These are phyloP conservation scores for Lampris megalopsis DNA, from an alignment of 2,113 vertebrate genomes.

Conservation along the genomic window DNA sequence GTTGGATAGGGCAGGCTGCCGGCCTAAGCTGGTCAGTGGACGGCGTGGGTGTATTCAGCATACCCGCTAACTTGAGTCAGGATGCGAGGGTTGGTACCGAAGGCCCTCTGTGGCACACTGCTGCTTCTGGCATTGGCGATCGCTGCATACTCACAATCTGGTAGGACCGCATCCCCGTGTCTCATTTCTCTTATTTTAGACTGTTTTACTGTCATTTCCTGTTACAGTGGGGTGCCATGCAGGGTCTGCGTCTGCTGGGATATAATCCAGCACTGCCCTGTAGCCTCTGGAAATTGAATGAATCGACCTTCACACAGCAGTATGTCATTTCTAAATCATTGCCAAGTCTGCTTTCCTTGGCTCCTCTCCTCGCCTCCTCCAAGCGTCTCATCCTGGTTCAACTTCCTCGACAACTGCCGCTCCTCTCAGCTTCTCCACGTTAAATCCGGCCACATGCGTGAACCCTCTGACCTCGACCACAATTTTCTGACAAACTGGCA, in stretches of 20 bases:
- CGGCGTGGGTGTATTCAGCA: constrained; percentile 16
- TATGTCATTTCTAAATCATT: not conserved
- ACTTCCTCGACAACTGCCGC: not conserved
- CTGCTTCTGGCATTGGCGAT: constrained; percentile 61
- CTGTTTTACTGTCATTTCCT: not conserved
- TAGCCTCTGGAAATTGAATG: no score
- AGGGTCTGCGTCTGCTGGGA: no score
- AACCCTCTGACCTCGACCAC: not conserved
- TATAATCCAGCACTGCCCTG: no score
- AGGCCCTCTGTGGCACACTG: constrained; percentile 48
- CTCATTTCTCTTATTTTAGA: not conserved
- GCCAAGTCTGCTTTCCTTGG: not conserved
- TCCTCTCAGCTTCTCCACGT: not conserved
- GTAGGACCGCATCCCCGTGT: constrained; percentile 37
- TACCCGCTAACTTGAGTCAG: constrained; percentile 28
- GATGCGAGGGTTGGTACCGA: constrained; percentile 59
- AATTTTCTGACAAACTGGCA: not conserved
- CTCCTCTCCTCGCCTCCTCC: not conserved
- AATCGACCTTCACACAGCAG: no score
- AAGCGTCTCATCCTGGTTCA: not conserved
- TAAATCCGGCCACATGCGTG: not conserved
- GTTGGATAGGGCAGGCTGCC: not conserved
- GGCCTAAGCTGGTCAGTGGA: constrained; percentile 16
- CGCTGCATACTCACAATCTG: constrained; percentile 57
- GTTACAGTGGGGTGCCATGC: no score